Percentiles rank a stretch among this genome's conserved stretches.
Evolutionary conservation across 2,888 invertebrate species (phyloP).

Genomic region (Caenorhabditis sp.): DNA sequence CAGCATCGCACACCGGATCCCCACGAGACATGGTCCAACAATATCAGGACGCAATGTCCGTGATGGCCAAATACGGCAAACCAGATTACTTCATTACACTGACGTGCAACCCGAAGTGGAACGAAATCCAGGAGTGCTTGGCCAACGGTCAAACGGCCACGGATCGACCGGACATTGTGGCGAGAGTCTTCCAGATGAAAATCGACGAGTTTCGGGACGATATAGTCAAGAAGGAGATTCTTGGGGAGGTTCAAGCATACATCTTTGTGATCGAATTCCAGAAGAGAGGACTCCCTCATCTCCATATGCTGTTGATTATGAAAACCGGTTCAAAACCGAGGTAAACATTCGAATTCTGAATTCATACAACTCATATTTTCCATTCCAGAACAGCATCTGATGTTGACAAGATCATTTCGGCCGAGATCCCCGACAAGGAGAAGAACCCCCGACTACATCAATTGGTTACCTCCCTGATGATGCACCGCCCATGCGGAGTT

Average conservation of each 20-base stretch:
- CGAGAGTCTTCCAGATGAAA: conserved; percentile 78
- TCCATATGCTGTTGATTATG: conserved; percentile 76
- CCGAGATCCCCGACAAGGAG: conserved; percentile 74
- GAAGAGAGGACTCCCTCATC: conserved; percentile 82
- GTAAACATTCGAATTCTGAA: background rate
- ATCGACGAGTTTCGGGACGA: conserved; percentile 75
- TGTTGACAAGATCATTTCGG: conserved; percentile 54
- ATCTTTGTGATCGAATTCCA: conserved; percentile 81
- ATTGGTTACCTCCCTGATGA: conserved; percentile 71
- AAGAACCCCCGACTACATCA: conserved; percentile 65
- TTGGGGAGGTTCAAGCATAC: conserved; percentile 73
- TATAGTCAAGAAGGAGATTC: conserved; percentile 66
- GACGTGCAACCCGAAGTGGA: conserved; percentile 83
- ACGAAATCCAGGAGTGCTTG: conserved; percentile 77
- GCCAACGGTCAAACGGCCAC: background rate
- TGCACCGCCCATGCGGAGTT: conserved; percentile 78
- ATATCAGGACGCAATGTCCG: conserved; percentile 6
- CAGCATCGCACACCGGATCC: background rate
- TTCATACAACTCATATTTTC: background rate
- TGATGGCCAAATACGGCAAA: conserved; percentile 8
- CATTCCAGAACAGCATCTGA: conserved; percentile 17
- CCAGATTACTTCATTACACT: conserved; percentile 77
- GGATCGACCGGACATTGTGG: conserved; percentile 81
- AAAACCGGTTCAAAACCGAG: conserved; percentile 77
- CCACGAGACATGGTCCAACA: conserved; percentile 4